A percentile compares a stretch with the other conserved stretches of the same genome.
phyloP scores from a whole-genome alignment of 2,888 invertebrate species.

The Argynnis bischoffii region DNA sequence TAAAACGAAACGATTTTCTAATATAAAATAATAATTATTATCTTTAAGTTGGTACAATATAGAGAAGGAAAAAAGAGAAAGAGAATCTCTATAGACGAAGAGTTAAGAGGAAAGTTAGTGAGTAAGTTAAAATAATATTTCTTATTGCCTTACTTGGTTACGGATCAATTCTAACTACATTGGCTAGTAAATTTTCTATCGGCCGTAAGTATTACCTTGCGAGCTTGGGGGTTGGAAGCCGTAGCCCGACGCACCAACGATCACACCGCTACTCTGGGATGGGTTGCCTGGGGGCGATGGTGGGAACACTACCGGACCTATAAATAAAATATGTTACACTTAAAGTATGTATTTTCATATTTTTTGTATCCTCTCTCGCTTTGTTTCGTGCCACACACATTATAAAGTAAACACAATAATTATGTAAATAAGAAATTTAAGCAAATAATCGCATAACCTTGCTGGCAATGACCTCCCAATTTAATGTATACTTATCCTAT shows the following conservation, averaged over 20 bases:
- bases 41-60: background rate
- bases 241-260: conserved; percentile 91
- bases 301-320: conserved; percentile 92
- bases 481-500: conserved; percentile 5
- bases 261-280: conserved; percentile 89
- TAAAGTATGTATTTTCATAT: background rate
- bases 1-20: background rate
- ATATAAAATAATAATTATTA: background rate
- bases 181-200: conserved; percentile 63
- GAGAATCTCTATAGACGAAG: background rate
- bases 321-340: conserved; percentile 41
- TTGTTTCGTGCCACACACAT: background rate
- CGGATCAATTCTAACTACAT: conserved; percentile 67
- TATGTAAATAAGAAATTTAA: conserved; percentile 12
- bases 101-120: background rate
- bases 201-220: conserved; percentile 82
- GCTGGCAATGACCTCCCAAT: conserved; percentile 11
- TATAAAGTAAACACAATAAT: conserved; percentile 9
- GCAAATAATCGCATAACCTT: conserved; percentile 4
- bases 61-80: background rate
- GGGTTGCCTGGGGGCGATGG: conserved; percentile 86
- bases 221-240: conserved; percentile 91
- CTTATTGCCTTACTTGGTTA: conserved; percentile 32
- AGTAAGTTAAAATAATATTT: conserved; percentile 12
- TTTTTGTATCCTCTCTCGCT: too few relatives aligned